Base-by-base conservation (phyloP, 2,797 vertebrate species). In the Aphelocoma californica region DNA sequence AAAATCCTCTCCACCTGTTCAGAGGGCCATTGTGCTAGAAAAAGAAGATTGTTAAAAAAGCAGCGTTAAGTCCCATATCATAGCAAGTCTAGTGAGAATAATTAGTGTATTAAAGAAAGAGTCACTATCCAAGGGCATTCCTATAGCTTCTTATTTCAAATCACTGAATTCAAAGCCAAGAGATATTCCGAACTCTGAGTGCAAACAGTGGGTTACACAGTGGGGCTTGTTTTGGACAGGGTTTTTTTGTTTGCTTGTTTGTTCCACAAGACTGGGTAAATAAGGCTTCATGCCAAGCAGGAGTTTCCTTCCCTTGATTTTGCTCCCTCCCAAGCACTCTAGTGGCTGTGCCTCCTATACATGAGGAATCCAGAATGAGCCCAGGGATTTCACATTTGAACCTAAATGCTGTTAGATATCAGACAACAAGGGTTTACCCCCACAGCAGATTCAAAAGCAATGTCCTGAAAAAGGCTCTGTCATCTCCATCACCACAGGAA, bases 1-100 rank as follows among this genome's bases (percentile, higher is more conserved):
- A 95, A 96, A 95, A 95, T 92, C 50, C 24, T 6, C 65, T 91
- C 95, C 95, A 96, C 94, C 93, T 95, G 93, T 89, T 96, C 83
- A 72, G 78, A 80, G 45, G 51, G 34, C 21, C 29, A 66, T 67
- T 84, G 60, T 86, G 81, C 57, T 93, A 78, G 47, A 51, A 93
- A 84, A 89, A 36, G 69, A 70, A 81, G 29, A 78, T 74, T 44
- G 53, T 82, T 10, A 91, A 96, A 96, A 53, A 94, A 69, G 65
- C 67, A 50, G 19, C 2, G 0, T 77, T 80, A 74, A 71, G 42
- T 90, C 54, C 45, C 3, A 0, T 50, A 78, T 80, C 26, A 48
- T 7, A 86, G 18, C 34, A 78, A 92, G 24, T 74, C 71, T 60
- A 71, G 42, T 54, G 66, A 66, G 36, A 92, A 93, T 44, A 90